Percentiles rank a stretch among this genome's conserved stretches.
phyloP scores from a whole-genome alignment of 2,113 vertebrate species.

The Patagioenas fasciata region DNA sequence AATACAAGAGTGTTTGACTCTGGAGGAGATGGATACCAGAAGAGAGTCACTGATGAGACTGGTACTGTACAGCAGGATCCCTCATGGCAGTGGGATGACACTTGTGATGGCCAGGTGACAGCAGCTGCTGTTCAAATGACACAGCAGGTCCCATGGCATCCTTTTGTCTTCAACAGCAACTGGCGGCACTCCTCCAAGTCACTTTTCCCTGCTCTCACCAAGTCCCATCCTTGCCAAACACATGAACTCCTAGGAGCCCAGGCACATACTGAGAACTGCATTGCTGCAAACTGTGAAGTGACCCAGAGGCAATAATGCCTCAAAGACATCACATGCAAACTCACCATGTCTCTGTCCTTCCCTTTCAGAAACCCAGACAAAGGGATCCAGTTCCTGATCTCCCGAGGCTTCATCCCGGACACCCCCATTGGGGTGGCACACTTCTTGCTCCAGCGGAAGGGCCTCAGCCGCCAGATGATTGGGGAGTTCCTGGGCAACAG shows the following conservation, averaged over 20 bases:
- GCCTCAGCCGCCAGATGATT: conserved; percentile 98
- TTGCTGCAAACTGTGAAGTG: neutral
- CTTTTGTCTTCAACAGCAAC: neutral
- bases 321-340: neutral
- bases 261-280: too few species aligned
- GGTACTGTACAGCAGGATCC: neutral
- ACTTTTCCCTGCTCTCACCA: neutral
- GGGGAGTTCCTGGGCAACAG: conserved; percentile 98
- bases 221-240: neutral
- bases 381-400: conserved; percentile 97
- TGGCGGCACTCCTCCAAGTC: neutral
- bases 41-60: neutral
- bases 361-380: conserved; percentile 92
- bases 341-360: neutral
- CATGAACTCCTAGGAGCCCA: neutral
- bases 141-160: neutral
- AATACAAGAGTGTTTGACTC: neutral
- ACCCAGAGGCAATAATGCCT: neutral
- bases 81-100: neutral
- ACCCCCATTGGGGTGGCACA: conserved; percentile 97
- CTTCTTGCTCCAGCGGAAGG: conserved; percentile 95
- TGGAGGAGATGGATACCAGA: neutral
- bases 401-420: conserved; percentile 94
- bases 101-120: neutral
- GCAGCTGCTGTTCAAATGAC: neutral